A percentile compares a stretch with the other conserved stretches of the same genome.
Conservation (phyloP, 2,888 invertebrate genomes). For the Terebella lapidaria region DNA sequence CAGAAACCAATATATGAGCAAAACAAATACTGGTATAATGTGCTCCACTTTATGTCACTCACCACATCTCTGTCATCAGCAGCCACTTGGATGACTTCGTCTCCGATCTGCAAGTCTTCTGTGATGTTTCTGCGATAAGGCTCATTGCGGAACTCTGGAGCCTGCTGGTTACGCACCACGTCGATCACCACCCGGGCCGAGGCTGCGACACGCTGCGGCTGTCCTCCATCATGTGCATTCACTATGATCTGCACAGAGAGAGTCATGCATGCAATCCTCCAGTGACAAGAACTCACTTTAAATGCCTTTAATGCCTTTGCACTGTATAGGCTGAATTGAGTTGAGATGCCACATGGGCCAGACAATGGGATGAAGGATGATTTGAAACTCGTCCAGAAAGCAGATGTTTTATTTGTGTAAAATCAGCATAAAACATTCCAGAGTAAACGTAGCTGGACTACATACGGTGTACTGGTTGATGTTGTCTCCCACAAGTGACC, state of each 20-base stretch:
- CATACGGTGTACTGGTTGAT: slow-evolving; percentile 21
- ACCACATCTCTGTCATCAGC: slow-evolving; percentile 21
- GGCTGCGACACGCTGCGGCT: slow-evolving; percentile 13
- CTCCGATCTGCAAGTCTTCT: slow-evolving; percentile 6
- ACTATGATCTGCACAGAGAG: slow-evolving; percentile 1
- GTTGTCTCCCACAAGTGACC: slow-evolving; percentile 26
- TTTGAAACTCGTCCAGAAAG: no score
- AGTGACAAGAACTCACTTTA: neutral
- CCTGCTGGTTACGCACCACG: slow-evolving; percentile 33
- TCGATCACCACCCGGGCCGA: slow-evolving; percentile 27
- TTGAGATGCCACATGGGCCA: no score
- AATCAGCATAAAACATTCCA: no score
- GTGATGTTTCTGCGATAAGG: slow-evolving; percentile 17
- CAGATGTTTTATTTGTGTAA: no score
- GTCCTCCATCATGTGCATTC: slow-evolving; percentile 14
- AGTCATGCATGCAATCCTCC: neutral
- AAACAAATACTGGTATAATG: neutral
- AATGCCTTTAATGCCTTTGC: no score
- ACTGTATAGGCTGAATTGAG: neutral
- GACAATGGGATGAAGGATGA: no score
- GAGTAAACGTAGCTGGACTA: no score
- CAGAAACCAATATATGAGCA: neutral
- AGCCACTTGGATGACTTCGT: slow-evolving; percentile 15
- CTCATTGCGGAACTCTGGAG: slow-evolving; percentile 28
- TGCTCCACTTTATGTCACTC: no score